A percentile compares a stretch with the other conserved stretches of the same genome.
phyloP scores from a whole-genome alignment of 2,797 vertebrate genomes.

The Pelobates cultripes region DNA sequence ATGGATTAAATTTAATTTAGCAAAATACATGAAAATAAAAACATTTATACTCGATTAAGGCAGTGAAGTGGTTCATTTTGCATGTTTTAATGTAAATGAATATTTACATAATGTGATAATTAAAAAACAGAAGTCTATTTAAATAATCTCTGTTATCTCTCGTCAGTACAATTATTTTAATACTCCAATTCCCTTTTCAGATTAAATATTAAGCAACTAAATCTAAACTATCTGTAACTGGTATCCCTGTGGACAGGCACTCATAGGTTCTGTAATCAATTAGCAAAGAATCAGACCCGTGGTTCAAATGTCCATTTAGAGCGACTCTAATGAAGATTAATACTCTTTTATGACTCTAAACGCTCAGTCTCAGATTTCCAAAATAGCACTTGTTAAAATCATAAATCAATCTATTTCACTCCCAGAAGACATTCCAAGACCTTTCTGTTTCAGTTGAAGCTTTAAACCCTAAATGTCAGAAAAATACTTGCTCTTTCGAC shows the following conservation, averaged over 20 bases:
- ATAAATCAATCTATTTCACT: slow-evolving; percentile 68
- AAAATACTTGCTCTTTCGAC: not conserved
- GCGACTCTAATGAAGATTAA: slow-evolving; percentile 71
- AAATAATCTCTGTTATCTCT: not conserved
- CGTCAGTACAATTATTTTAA: slow-evolving; percentile 32
- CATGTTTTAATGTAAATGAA: not conserved
- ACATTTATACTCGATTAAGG: no score
- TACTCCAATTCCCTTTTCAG: slow-evolving; percentile 42
- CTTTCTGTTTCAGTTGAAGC: slow-evolving; percentile 57
- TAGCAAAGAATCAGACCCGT: slow-evolving; percentile 53
- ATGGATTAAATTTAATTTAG: no score
- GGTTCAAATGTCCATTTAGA: slow-evolving; percentile 57
- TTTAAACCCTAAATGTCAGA: slow-evolving; percentile 37
- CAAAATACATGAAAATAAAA: no score
- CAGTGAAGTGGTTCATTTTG: no score
- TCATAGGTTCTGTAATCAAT: slow-evolving; percentile 59
- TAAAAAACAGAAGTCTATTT: not conserved
- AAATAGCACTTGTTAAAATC: slow-evolving; percentile 64
- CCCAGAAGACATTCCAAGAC: slow-evolving; percentile 56
- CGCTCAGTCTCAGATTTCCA: slow-evolving; percentile 60
- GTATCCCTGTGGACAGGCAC: slow-evolving; percentile 18
- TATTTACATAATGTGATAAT: not conserved
- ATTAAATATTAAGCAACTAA: slow-evolving; percentile 39
- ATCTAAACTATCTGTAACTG: slow-evolving; percentile 35
- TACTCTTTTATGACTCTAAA: slow-evolving; percentile 62